Base-by-base conservation (phyloP, 2,888 invertebrate species). In the Suillia variegata region DNA sequence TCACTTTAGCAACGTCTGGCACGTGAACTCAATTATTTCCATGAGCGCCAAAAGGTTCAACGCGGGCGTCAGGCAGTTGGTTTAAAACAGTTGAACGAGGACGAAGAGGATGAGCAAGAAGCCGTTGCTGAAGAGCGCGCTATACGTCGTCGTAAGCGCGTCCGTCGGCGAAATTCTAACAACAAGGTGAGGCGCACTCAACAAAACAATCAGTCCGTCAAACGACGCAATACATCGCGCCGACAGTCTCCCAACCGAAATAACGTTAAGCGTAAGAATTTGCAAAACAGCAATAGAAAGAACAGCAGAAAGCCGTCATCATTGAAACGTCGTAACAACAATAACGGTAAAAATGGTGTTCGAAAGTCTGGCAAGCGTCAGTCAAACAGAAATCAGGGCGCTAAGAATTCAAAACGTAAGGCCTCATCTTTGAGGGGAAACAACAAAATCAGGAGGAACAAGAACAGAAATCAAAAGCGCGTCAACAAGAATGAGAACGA, bases 131-230 rank as follows among this genome's bases (percentile, higher is more conserved):
- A 70, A 31, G 69, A 67, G 38, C 69, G 70, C 6, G 67, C 69
- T 2, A 49, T 69, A 20, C 67, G 69, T 2, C 67, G 67, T 15
- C 66, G 67, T n/a, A 63, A 67, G 33, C 68, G 69, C 26, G 42
- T 69, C 18, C 67, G 63, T 17, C 61, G 62, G 6, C 68, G 67
- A 12, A 68, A 64, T 12, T 45, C 61, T 2, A 62, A 64, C 10
- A 64, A 62, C 45, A 63, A 65, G 12, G 15, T 68, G 1, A 59
- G 55, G 10, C 59, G 59, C 8, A 49, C 45, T 6, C 59, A 53
- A 33, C 63, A 58, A 13, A 63, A 62, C 10, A 62, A 62, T 2
- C 60, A 65, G n/a, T 20, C 49, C 1, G 57, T 62, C 42, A 67
- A 62, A 18, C 63, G 61, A 5, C 59, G 31, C 0, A 59, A 59